Percentiles rank a stretch among this genome's conserved stretches.
phyloP scores from a whole-genome alignment of 2,113 vertebrate species.

The Archilochus colubris region DNA sequence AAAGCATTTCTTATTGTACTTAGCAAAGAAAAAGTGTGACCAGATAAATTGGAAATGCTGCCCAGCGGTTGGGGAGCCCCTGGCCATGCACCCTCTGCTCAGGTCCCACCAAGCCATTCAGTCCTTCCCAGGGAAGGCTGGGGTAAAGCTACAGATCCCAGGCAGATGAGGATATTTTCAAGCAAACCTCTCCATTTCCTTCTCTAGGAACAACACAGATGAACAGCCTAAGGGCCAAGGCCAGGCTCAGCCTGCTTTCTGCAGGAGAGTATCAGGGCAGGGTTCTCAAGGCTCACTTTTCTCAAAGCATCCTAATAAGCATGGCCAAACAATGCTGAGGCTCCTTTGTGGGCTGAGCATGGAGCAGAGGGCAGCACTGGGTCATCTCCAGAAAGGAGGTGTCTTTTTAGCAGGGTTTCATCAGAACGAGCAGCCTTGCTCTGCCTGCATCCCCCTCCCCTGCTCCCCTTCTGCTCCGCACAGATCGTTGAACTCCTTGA shows the following conservation, averaged over 20 bases:
- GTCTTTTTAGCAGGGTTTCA: background rate
- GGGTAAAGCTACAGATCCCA: rapidly evolving
- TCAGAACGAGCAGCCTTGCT: background rate
- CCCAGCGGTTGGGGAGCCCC: rapidly evolving
- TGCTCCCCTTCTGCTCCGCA: background rate
- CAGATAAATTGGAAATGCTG: background rate
- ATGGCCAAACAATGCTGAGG: rapidly evolving
- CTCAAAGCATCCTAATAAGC: background rate
- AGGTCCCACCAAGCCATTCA: rapidly evolving
- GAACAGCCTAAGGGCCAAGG: background rate
- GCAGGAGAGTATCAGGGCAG: background rate
- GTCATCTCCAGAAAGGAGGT: background rate
- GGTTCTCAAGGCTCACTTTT: background rate
- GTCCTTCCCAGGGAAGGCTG: background rate
- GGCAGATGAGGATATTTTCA: background rate
- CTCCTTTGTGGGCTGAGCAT: background rate
- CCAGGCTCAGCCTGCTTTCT: background rate
- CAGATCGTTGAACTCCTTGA: rapidly evolving
- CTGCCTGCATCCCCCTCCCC: background rate
- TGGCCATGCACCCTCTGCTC: background rate
- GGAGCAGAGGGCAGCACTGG: background rate
- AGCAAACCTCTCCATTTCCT: background rate
- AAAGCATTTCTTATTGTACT: background rate
- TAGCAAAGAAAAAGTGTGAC: background rate
- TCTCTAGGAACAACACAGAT: background rate